Conservation (phyloP, 2,888 invertebrate genomes). For the Ischnus inquisitorius region DNA sequence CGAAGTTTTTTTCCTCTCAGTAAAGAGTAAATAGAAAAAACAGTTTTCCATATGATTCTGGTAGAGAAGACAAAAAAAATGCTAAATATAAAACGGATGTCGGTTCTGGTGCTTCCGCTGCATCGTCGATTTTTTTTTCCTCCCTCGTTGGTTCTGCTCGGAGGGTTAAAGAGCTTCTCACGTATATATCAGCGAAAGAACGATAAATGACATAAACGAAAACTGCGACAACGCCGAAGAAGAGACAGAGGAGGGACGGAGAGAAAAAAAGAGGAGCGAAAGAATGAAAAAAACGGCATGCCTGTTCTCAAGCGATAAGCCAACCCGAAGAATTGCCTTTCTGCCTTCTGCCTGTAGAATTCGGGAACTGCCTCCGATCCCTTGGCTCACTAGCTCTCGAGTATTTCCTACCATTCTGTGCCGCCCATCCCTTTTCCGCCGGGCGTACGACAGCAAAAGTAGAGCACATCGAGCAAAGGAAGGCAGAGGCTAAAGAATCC, state of each 20-base stretch:
- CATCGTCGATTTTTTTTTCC: conserved; percentile 68
- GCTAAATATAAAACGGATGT: neutral
- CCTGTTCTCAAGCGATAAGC: conserved; percentile 82
- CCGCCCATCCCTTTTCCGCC: conserved; percentile 47
- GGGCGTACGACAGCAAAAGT: conserved; percentile 47
- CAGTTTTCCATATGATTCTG: neutral
- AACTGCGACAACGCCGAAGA: conserved; percentile 41
- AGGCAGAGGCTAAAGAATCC: conserved; percentile 44
- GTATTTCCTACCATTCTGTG: conserved; percentile 35
- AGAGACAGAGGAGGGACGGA: conserved; percentile 56
- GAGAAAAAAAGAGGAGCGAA: conserved; percentile 64
- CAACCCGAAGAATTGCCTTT: conserved; percentile 80
- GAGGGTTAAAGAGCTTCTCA: conserved; percentile 65
- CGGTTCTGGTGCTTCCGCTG: conserved; percentile 31
- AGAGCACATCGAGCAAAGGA: conserved; percentile 20
- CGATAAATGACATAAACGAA: conserved; percentile 73
- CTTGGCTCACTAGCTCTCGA: conserved; percentile 42
- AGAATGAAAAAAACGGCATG: conserved; percentile 72
- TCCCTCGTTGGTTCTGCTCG: conserved; percentile 58
- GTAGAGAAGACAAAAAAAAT: neutral
- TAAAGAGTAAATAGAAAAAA: neutral
- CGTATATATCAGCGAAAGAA: conserved; percentile 68
- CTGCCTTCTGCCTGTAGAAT: conserved; percentile 66
- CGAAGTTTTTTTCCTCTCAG: neutral
- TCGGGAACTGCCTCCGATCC: conserved; percentile 61